Conservation (phyloP, 2,888 invertebrate genomes). For the Sipha maydis region DNA sequence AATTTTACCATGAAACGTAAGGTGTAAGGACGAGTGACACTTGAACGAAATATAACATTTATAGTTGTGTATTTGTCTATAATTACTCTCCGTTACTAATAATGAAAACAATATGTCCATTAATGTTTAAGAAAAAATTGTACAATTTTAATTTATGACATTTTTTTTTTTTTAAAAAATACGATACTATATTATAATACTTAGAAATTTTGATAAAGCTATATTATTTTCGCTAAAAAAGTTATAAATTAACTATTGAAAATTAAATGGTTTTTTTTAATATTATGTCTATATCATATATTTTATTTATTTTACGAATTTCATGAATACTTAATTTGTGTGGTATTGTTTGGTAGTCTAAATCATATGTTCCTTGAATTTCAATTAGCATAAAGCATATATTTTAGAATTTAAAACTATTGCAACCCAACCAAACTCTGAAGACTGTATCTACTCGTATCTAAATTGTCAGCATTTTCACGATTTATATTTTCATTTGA, state of each 20-base stretch:
- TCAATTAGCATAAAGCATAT: background rate
- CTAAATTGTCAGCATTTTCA: background rate
- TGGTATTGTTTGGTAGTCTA: too few species aligned
- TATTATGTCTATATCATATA: background rate
- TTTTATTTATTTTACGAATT: background rate
- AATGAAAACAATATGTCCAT: too few species aligned
- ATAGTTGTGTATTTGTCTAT: background rate
- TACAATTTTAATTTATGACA: background rate
- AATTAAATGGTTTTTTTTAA: background rate
- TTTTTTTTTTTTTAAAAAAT: background rate
- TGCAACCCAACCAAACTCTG: background rate
- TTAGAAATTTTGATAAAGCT: too few species aligned
- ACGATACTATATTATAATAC: too few species aligned
- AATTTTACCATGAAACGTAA: background rate
- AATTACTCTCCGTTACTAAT: background rate
- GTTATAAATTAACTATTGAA: too few species aligned
- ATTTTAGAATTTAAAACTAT: background rate
- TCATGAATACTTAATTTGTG: background rate
- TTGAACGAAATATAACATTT: background rate
- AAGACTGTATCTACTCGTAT: background rate
- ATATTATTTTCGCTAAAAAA: too few species aligned
- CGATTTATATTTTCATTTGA: background rate
- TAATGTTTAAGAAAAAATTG: too few species aligned
- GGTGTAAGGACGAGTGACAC: background rate
- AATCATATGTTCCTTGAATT: background rate